Evolutionary conservation across 2,888 invertebrate species (phyloP), one percentile per base, ranked within the genome.

Genomic region (Lasius platythorax): DNA sequence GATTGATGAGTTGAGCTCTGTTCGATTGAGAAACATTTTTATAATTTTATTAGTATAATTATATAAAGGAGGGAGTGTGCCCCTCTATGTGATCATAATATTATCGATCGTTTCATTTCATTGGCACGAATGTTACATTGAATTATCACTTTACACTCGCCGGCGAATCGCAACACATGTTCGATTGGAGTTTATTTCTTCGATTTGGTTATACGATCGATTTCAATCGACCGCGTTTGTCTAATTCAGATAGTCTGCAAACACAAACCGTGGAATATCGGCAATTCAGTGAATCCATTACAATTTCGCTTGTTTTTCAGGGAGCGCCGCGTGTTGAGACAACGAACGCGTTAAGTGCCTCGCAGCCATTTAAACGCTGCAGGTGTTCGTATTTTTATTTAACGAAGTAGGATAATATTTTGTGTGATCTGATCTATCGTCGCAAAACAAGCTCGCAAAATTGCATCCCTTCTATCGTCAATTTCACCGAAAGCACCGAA

Each of bases 191-290:
- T 89, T 89, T 88, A 82, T 89, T 89, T 87, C 56, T 74, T 18
- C n/a, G 66, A 15, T 28, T 46, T 67, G 46, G n/a, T 74, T 70
- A 73, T 66, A 73, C 18, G 79, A 37, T 68, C 50, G 81, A 84
- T 83, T 1, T 53, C 83, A 70, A 88, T 88, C 87, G 53, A 64
- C 82, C 78, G 12, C 28, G 58, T 82, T 86, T 87, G 56, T 88
- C 75, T 83, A 75, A 85, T 88, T 82, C 82, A 30, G 63, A 85
- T 78, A 86, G 67, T 56, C 66, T 87, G 66, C 37, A 88, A 88
- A 83, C 78, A 88, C 83, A 88, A 87, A 84, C 83, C 46, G 53
- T 83, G 40, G 40, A 82, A 87, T 88, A 88, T 81, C 76, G 37
- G 50, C 37, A 66, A 83, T 87, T 72, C 64, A 53, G 64, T 75